Evolutionary conservation across 2,113 vertebrate genomes (phyloP), one percentile per base, ranked within the genome.

Genomic region (Osmerus eperlanus): DNA sequence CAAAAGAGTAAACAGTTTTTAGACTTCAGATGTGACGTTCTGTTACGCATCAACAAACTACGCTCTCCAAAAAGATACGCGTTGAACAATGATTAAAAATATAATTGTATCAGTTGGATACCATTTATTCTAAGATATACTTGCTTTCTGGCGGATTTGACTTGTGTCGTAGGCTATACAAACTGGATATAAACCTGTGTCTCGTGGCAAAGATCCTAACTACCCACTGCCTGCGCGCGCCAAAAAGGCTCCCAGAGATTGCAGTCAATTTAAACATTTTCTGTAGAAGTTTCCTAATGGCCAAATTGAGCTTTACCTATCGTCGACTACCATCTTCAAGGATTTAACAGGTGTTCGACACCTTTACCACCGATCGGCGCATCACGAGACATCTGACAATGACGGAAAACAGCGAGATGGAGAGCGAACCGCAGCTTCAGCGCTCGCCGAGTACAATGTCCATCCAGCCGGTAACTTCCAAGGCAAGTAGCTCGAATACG

Each of bases 381-480:
- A 6, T 7, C 78, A 28, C 68, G 29, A 64, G 62, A 0, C 19
- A 18, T 13, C 51, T 70, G 21, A 86, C 78, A 81, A 94, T 94
- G 91, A 95, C 92, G 6, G 93, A 95, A 77, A 94, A 89, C 80
- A 92, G 74, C 65, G 95, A 94, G 87, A 93, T 91, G 84, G 94
- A 95, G 80, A 93, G 87, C 62, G 92, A 95, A 23, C 83, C 89
- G 25, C 92, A 93, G 85, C 82, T 92, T 19, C 90, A 92, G 82
- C 90, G 86, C 73, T 90, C 88, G 4, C 90, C 92, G n/a, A 92
- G 89, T 79, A 89, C 89, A 59, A 78, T 91, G 79, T 89, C 90
- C 81, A 88, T 91, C 86, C 92, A 93, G 64, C 94, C 91, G 4
- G 82, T 88, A 69, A 11, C 93, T 64, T 93, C 92, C 72, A 95